Percentiles rank a stretch among this genome's conserved stretches.
Conservation (phyloP, 2,888 invertebrate genomes). For the Tiliacea aurago region DNA sequence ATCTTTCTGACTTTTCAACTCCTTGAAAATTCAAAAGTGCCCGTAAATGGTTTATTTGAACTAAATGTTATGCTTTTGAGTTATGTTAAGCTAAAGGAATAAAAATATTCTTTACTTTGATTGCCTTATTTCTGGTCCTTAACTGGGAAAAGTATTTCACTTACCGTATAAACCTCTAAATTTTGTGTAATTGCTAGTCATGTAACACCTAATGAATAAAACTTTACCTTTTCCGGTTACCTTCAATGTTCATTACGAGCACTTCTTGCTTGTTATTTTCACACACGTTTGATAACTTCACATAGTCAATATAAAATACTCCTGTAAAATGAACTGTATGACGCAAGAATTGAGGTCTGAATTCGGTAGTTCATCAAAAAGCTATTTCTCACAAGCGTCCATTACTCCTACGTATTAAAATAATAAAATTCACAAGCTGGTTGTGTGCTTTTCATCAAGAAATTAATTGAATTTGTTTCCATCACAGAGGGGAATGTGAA, state of each 20-base stretch:
- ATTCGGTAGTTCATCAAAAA: constrained; percentile 30
- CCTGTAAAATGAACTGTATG: constrained; percentile 13
- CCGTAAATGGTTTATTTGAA: not conserved
- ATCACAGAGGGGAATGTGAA: constrained; percentile 39
- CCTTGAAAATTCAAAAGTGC: not conserved
- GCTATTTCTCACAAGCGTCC: constrained; percentile 30
- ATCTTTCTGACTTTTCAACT: not conserved
- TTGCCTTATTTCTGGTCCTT: not conserved
- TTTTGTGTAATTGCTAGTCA: not conserved
- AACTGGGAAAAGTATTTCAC: not conserved
- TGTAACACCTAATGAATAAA: not conserved
- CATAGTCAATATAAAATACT: not conserved
- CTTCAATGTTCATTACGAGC: constrained; percentile 8
- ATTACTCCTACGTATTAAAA: constrained; percentile 50
- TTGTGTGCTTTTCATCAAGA: constrained; percentile 53
- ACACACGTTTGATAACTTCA: constrained; percentile 21
- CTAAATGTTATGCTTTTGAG: not conserved
- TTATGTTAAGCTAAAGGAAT: not conserved
- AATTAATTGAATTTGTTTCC: constrained; percentile 56
- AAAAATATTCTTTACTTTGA: not conserved
- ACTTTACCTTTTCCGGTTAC: not conserved
- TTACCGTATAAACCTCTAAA: too few species aligned
- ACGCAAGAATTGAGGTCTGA: not conserved
- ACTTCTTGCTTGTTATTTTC: constrained; percentile 18
- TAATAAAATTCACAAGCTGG: constrained; percentile 42